Conservation (phyloP, 92 coral and sea anemone genomes). For the Pocillopora meandrina region DNA sequence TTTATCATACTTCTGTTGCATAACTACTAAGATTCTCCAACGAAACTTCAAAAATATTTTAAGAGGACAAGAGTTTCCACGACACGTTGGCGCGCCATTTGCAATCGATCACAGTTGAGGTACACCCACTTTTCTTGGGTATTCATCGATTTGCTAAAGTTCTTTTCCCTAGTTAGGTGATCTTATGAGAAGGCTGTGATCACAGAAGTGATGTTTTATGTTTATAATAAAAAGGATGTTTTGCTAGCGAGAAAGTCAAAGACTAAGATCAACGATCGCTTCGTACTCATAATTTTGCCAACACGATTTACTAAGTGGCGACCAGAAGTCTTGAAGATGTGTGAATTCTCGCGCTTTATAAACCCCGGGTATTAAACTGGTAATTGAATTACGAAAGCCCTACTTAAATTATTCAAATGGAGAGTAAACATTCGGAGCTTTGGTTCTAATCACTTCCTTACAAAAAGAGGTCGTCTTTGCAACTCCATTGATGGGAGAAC, state of each 20-base stretch:
- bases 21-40: constrained; percentile 9
- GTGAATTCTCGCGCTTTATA: constrained; percentile 53
- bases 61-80: background rate
- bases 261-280: background rate
- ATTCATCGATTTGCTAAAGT: background rate
- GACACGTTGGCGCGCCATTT: constrained; percentile 38
- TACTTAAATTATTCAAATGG: constrained; percentile 7
- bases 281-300: constrained; percentile 16
- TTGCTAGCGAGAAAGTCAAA: background rate
- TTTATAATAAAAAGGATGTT: background rate
- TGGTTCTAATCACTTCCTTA: background rate
- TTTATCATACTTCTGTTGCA: background rate
- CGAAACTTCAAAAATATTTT: background rate
- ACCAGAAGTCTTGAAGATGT: constrained; percentile 40
- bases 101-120: constrained; percentile 2
- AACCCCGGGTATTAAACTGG: constrained; percentile 23
- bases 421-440: background rate
- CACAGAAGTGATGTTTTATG: background rate
- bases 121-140: constrained; percentile 29
- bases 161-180: background rate
- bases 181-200: background rate
- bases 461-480: background rate
- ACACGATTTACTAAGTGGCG: constrained; percentile 39
- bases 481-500: background rate
- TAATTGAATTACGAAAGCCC: constrained; percentile 33